Evolutionary conservation across 2,113 vertebrate species (phyloP), one percentile per base, ranked within the genome.

Genomic region (Paedocypris sp.): DNA sequence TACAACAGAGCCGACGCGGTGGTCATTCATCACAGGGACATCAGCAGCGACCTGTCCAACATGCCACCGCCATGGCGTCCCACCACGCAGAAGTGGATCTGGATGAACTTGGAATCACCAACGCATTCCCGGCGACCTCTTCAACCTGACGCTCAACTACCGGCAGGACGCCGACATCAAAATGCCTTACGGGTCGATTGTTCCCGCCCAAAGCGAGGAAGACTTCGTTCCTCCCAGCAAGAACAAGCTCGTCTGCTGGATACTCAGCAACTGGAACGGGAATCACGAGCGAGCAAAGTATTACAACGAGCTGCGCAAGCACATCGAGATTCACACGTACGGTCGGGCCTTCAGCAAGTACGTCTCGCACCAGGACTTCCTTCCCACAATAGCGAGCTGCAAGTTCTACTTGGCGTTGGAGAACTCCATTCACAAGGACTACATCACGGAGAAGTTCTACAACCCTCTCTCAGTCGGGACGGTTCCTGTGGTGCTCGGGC

Each of bases 251-350:
- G 90, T 94, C 7, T 98, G 93, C 74, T 98, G 94, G 94, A 92
- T 98, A 20, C 92, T 98, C 16, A 98, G 93, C 81, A 92, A 98
- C 82, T 98, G 94, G 94, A 97, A 97, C 66, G 90, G 90, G n/a
- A 78, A 97, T 12, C 91, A 97, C 1, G 77, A 89, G 11, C 82
- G 91, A 63, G 93, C 93, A 53, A 98, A 97, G 73, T 98, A 97
- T 77, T 98, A 97, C 76, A 93, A 96, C 4, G 90, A 96, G 72
- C 79, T 98, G 7, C 91, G 89, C 82, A 98, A 97, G 77, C 90
- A 93, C 70, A 89, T 94, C 48, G 89, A 98, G 85, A 89, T 98
- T 61, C 87, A 91, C 9, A 92, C 90, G 1, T 97, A 92, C 0
- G 94, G 94, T 50, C 90, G 92, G 81, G 91, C 93, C 22, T 95